Base-by-base conservation (phyloP, 2,797 vertebrate genomes). In the Cercopithecus neglectus region DNA sequence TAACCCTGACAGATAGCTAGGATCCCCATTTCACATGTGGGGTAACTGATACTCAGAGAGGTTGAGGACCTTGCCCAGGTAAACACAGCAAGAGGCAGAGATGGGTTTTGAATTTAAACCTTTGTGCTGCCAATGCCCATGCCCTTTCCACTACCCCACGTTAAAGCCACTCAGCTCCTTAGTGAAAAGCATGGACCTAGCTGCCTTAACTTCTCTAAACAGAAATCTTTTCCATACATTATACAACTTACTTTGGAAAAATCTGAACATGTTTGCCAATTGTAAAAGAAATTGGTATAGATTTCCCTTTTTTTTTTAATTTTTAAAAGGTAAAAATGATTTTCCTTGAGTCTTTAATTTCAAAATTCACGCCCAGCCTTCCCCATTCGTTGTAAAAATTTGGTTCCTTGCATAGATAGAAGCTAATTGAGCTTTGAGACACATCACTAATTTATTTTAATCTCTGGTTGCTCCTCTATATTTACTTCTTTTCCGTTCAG, bases 361-460 rank as follows among this genome's bases (percentile, higher is more conserved):
- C 41, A 85, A 67, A 57, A 64, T 90, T 24, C 17, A 26, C 2
- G 28, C 5, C 6, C 55, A 8, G 0, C 7, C 2, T 26, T 14
- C 8, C 8, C 46, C 48, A 39, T 19, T 41, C 6, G 28, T 74
- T 41, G 30, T 61, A 39, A 64, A 48, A 13, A 1, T 46, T 83
- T 90, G 26, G 7, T 36, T 84, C n/a, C 91, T 90, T 97, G 70
- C 24, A 13, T 92, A 96, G 87, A 16, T 92, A 95, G 89, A 59
- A 94, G 44, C 55, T 80, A 84, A 85, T 39, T 84, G 87, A 95
- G 50, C 33, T 91, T 95, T 91, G 89, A 95, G 93, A 96, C 0
- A 1, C 48, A 48, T 79, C 48, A 44, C 48, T 95, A 89, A 96
- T 85, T 96, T 96, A 86, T 94, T 98, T 97, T 97, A 88, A 59